phyloP scores from a whole-genome alignment of 2,888 invertebrate species.

The Platerodrilus igneus region DNA sequence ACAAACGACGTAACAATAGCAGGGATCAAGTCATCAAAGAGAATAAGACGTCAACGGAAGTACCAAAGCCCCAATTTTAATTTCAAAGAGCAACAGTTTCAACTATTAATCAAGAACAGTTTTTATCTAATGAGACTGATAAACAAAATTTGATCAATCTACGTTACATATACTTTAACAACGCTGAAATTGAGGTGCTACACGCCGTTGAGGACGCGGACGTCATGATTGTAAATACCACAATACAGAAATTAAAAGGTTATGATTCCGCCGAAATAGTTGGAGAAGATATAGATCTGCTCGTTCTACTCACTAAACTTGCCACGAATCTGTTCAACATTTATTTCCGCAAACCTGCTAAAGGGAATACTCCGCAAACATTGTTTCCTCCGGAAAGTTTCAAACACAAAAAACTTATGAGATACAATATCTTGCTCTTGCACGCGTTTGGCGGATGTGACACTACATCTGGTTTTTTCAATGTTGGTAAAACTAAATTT shows the following conservation, averaged over 20 bases:
- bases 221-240: conserved; percentile 22
- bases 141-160: conserved; percentile 24
- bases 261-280: conserved; percentile 17
- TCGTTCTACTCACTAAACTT: conserved; percentile 6
- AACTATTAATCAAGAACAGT: conserved; percentile 25
- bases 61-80: too few species aligned
- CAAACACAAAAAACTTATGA: background rate
- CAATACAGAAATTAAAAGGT: conserved; percentile 13
- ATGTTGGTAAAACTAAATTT: conserved; percentile 6
- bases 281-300: conserved; percentile 11
- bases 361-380: conserved; percentile 2
- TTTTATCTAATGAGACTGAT: conserved; percentile 26
- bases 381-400: background rate
- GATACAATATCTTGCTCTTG: conserved; percentile 4
- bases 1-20: too few species aligned
- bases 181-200: conserved; percentile 18
- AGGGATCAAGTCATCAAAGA: too few species aligned
- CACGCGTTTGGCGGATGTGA: conserved; percentile 12
- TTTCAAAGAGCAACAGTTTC: too few species aligned
- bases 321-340: background rate
- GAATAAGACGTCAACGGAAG: too few species aligned
- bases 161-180: conserved; percentile 17
- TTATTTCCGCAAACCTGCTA: conserved; percentile 7
- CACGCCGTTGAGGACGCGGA: conserved; percentile 29
- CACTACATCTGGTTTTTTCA: conserved; percentile 11